A percentile compares a stretch with the other conserved stretches of the same genome.
Evolutionary conservation across 2,113 vertebrate species (phyloP).

Genomic region (Chinchilla lanigera): DNA sequence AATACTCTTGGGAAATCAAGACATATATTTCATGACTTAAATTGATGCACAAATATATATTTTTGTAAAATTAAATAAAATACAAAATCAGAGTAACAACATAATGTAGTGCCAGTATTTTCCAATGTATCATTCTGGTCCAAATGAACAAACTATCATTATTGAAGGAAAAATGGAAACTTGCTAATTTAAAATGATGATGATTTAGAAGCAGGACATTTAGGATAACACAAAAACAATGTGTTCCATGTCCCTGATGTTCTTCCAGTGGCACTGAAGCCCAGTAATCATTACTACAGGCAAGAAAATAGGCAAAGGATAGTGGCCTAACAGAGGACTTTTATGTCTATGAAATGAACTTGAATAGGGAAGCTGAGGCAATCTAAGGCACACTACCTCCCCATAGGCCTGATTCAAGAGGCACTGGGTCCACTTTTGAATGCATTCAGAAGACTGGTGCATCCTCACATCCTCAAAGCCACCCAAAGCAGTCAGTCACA

Average conservation of each 20-base stretch:
- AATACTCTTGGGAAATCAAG: not conserved
- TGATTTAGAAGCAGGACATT: not conserved
- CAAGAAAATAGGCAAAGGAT: not conserved
- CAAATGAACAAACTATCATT: not conserved
- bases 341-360: not conserved
- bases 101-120: not conserved
- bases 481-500: not conserved
- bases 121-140: not conserved
- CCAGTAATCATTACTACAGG: not conserved
- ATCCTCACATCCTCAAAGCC: not conserved
- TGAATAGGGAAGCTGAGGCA: not conserved
- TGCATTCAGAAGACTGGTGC: not conserved
- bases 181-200: not conserved
- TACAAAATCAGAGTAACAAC: not conserved
- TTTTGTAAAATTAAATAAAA: constrained; percentile 27
- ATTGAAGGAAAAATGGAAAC: not conserved
- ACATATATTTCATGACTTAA: not conserved
- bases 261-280: not conserved
- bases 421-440: not conserved
- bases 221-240: not conserved
- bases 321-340: not conserved
- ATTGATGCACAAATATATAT: not conserved
- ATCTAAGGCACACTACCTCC: not conserved
- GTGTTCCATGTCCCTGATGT: not conserved
- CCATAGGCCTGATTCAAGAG: not conserved